Evolutionary conservation across 2,888 invertebrate genomes (phyloP), one percentile per base, ranked within the genome.

Genomic region (Tetanocera ferruginea): DNA sequence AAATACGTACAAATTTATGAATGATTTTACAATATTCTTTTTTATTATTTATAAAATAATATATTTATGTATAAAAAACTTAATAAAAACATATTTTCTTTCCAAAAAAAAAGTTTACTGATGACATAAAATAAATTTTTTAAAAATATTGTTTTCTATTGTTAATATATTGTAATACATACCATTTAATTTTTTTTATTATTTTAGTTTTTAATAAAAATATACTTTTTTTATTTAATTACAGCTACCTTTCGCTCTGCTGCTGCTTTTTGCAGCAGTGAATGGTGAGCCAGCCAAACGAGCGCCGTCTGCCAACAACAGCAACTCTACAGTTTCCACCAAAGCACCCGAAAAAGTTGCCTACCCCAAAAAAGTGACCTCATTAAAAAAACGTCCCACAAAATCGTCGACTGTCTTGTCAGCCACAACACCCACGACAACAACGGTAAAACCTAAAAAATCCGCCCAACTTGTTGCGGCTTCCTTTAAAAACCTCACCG

Each of bases 311-410:
- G 25, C 17, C n/a, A 43, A 5, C 3, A 71, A 3, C 17, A 78
- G 76, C 8, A 82, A 77, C 6, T 75, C 82, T 11, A 60, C 70
- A 17, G 76, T 74, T 25, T 28, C 78, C 3, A 75, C 62, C 11
- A 84, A 83, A 57, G 19, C 77, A 0, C 43, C 71, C 1, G 85
- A 85, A 23, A 86, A 85, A 73, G 2, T 78, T 60, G 67, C 83
- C 8, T 87, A 87, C 79, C 88, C 88, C n/a, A 88, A 89, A 70
- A 89, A 89, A 80, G 88, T 87, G 14, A 87, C 84, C 51, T 85
- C 86, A 0, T 79, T 84, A 2, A 89, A 89, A 66, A 89, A 89
- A 77, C 84, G 84, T 67, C 85, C 83, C 74, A 84, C 84, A 17
- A 85, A 89, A 80, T 80, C 85, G 3, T 84, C 86, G n/a, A 84